Percentiles rank a stretch among this genome's conserved stretches.
Evolutionary conservation across 1,140 invertebrate species (phyloP).

Genomic region (Pectinophora gossypiella): DNA sequence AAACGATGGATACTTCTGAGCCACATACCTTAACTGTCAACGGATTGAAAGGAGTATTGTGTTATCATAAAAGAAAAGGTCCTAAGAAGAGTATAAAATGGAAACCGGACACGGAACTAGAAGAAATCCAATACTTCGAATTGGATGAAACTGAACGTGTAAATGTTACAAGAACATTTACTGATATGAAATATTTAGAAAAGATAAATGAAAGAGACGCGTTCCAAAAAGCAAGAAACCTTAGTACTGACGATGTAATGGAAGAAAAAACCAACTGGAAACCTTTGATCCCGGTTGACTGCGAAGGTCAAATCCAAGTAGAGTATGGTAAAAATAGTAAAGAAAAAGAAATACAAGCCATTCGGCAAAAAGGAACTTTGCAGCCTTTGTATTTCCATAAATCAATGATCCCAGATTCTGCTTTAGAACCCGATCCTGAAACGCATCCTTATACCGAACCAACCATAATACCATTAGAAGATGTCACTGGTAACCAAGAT

Average conservation of each 20-base stretch:
- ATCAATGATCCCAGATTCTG: slow-evolving; percentile 90
- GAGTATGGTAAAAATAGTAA: slow-evolving; percentile 86
- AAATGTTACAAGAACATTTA: slow-evolving; percentile 94
- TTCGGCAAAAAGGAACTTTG: slow-evolving; percentile 88
- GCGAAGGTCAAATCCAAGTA: slow-evolving; percentile 78
- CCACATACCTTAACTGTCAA: slow-evolving; percentile 57
- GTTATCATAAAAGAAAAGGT: slow-evolving; percentile 82
- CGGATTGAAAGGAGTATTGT: slow-evolving; percentile 79
- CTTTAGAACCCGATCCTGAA: slow-evolving; percentile 91
- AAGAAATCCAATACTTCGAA: slow-evolving; percentile 91
- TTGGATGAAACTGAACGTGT: slow-evolving; percentile 95
- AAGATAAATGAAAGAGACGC: slow-evolving; percentile 89
- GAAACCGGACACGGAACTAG: slow-evolving; percentile 87
- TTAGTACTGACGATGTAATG: slow-evolving; percentile 86
- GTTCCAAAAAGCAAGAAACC: slow-evolving; percentile 83
- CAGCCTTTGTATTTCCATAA: slow-evolving; percentile 91
- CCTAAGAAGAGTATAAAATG: slow-evolving; percentile 91
- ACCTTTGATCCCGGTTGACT: slow-evolving; percentile 81
- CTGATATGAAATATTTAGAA: slow-evolving; percentile 94
- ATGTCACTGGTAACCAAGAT: slow-evolving; percentile 87
- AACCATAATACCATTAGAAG: slow-evolving; percentile 90
- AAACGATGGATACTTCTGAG: slow-evolving; percentile 57
- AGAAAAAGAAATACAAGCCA: slow-evolving; percentile 91
- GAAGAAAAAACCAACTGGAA: slow-evolving; percentile 85
- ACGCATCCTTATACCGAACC: slow-evolving; percentile 85